Conservation (phyloP, 2,888 invertebrate genomes). For the Phyllotreta cruciferae region DNA sequence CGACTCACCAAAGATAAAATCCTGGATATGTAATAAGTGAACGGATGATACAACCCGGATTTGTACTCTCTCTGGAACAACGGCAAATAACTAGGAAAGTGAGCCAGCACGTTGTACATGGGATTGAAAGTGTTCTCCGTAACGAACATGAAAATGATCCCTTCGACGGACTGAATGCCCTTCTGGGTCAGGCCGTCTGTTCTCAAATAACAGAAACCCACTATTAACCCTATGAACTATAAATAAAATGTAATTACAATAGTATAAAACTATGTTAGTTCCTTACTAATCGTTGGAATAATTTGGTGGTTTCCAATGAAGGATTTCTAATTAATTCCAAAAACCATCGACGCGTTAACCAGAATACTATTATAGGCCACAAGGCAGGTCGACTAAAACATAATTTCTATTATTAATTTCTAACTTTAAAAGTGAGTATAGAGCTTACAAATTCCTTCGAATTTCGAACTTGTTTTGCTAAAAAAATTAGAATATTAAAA, state of each 20-base stretch:
- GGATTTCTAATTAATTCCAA: slow-evolving; percentile 82
- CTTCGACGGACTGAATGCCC: slow-evolving; percentile 88
- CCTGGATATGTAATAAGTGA: slow-evolving; percentile 81
- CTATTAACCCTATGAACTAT: slow-evolving; percentile 75
- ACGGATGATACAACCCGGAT: slow-evolving; percentile 81
- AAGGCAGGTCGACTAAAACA: slow-evolving; percentile 66
- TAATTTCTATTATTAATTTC: slow-evolving; percentile 14
- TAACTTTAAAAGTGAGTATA: not conserved
- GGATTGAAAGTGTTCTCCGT: slow-evolving; percentile 91
- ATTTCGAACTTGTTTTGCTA: slow-evolving; percentile 43
- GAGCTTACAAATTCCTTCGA: slow-evolving; percentile 48
- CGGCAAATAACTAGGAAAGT: slow-evolving; percentile 83
- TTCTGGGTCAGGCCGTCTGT: slow-evolving; percentile 75
- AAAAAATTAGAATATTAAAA: slow-evolving; percentile 32
- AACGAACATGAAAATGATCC: slow-evolving; percentile 85
- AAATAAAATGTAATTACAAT: slow-evolving; percentile 40
- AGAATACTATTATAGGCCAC: slow-evolving; percentile 76
- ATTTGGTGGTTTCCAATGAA: slow-evolving; percentile 75
- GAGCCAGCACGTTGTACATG: slow-evolving; percentile 87
- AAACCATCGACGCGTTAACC: slow-evolving; percentile 78
- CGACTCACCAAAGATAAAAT: slow-evolving; percentile 79
- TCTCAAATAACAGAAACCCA: slow-evolving; percentile 86
- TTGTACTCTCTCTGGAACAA: slow-evolving; percentile 81
- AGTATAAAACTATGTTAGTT: not conserved
- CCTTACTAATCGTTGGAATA: slow-evolving; percentile 83